Percentiles rank a stretch among this genome's conserved stretches.
phyloP scores from a whole-genome alignment of 2,113 vertebrate species.

The Calidris pugnax region DNA sequence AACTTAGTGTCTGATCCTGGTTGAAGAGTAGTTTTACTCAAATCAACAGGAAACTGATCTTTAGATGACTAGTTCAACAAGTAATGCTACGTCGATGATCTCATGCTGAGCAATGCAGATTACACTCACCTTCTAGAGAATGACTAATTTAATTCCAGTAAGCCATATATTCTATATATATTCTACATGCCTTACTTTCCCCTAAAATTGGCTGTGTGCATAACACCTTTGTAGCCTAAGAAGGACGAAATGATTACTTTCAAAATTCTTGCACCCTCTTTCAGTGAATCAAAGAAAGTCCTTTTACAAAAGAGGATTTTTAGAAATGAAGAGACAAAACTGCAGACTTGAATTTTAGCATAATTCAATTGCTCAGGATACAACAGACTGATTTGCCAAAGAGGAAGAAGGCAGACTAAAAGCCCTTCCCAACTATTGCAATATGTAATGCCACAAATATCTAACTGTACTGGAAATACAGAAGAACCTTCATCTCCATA shows the following conservation, averaged over 20 bases:
- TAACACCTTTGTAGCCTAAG: background rate
- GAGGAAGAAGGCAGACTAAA: background rate
- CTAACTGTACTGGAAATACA: background rate
- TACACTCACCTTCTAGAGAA: background rate
- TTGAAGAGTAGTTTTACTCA: background rate
- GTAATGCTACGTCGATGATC: background rate
- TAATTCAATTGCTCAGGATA: background rate
- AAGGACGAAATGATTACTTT: background rate
- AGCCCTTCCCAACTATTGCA: background rate
- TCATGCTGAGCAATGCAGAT: background rate
- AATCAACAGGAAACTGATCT: background rate
- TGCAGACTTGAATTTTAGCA: background rate
- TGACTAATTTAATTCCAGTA: background rate
- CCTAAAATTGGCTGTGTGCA: background rate
- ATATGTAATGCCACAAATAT: background rate
- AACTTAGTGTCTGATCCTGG: background rate
- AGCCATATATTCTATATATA: background rate
- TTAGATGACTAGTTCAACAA: background rate
- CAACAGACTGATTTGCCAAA: background rate
- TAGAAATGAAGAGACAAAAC: background rate
- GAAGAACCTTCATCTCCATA: background rate
- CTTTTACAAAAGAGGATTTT: background rate
- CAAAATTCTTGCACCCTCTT: background rate
- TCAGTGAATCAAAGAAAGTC: background rate
- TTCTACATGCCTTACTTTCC: background rate